Base-by-base conservation (phyloP, 2,888 invertebrate genomes). In the Cephonodes hylas region DNA sequence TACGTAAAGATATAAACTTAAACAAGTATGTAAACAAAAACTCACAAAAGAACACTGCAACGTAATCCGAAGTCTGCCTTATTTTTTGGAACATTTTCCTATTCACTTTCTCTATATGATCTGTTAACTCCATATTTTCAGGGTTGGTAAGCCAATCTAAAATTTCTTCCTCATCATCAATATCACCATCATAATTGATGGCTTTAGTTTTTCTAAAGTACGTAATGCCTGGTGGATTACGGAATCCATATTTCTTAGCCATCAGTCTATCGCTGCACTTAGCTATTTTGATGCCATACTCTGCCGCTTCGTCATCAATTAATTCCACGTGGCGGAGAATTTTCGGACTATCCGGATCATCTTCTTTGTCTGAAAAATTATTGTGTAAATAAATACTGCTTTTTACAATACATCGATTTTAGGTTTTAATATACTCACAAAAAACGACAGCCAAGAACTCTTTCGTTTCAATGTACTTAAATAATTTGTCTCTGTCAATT, bases 1-100 rank as follows among this genome's bases (percentile, higher is more conserved):
- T 13, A 38, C n/a, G 38, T n/a, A 4, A 34, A 10, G 10, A n/a
- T n/a, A n/a, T n/a, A n/a, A n/a, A n/a, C n/a, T 68, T 72, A 73
- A 6, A 46, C 23, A 27, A 53, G 18, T 27, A 27, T 27, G 48
- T 53, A 31, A 31, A 53, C 53, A 53, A 15, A 31, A 79, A 95
- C 96, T 96, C 93, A 98, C 98, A 98, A 94, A 98, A 97, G 89
- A 98, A 97, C 60, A 97, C 97, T 5, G 98, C 98, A 27, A 98
- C 95, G 81, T 97, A 97, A 80, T 98, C 97, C 0, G 97, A 97
- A 31, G 96, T 95, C 79, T 97, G 96, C 48, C 97, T 93, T 75
- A 98, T 96, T 86, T 98, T 97, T 66, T 97, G 96, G 80, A 98
- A 97, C 98, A 98, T 98, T 89, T 98, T 97, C 62, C 94, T 93